Percentiles rank a stretch among this genome's conserved stretches.
phyloP scores from a whole-genome alignment of 2,888 invertebrate genomes.

The Ypsolopha sequella region DNA sequence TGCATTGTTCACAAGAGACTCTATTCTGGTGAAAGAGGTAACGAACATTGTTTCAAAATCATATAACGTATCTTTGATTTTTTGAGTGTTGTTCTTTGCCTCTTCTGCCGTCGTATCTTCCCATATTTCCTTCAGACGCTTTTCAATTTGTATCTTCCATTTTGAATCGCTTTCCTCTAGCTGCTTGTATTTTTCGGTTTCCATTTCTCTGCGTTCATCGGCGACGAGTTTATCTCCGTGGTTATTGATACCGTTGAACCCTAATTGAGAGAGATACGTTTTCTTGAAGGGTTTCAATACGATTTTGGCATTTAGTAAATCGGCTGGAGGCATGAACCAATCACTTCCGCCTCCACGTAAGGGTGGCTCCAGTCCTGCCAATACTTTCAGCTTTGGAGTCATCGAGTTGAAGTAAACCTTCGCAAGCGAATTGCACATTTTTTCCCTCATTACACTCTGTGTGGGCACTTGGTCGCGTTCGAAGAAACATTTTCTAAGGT shows the following conservation, averaged over 20 bases:
- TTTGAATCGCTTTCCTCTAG: conserved; percentile 29
- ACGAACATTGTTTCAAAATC: conserved; percentile 36
- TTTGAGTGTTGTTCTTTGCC: conserved; percentile 26
- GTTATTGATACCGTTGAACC: conserved; percentile 31
- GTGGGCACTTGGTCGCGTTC: conserved; percentile 46
- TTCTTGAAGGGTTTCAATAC: conserved; percentile 41
- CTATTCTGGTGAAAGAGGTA: conserved; percentile 35
- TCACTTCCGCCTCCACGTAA: conserved; percentile 48
- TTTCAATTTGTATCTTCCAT: conserved; percentile 33
- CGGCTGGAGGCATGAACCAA: conserved; percentile 46
- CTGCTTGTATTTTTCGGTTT: conserved; percentile 23
- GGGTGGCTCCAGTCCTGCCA: conserved; percentile 50
- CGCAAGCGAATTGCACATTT: conserved; percentile 43
- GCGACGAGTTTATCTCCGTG: conserved; percentile 28
- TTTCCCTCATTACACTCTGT: conserved; percentile 40
- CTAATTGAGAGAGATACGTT: conserved; percentile 30
- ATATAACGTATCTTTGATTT: conserved; percentile 29
- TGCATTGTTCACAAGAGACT: conserved; percentile 34
- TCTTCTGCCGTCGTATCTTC: conserved; percentile 22
- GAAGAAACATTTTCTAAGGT: conserved; percentile 43
- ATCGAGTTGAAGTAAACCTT: conserved; percentile 52
- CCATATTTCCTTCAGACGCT: conserved; percentile 21
- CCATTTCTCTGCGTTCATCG: conserved; percentile 25
- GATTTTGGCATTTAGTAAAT: conserved; percentile 32
- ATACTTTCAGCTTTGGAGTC: conserved; percentile 34